Conservation (phyloP, 2,797 vertebrate genomes). For the Tiaroga cobitis region DNA sequence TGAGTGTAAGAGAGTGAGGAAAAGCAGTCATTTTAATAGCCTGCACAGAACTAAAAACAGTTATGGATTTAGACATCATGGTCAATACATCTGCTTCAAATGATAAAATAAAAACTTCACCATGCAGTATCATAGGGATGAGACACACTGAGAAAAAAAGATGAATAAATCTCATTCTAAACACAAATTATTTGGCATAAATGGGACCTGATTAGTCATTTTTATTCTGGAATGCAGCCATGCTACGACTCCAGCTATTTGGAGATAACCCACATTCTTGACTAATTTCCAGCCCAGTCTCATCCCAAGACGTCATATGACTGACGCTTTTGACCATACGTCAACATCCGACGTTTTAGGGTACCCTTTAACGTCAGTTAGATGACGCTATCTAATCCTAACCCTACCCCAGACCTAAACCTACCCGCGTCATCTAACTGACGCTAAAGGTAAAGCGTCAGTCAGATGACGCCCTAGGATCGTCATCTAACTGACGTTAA, state of each 20-base stretch:
- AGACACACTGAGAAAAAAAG: background rate
- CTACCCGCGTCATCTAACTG: too few species aligned
- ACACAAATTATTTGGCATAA: constrained; percentile 33
- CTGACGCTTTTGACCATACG: too few species aligned
- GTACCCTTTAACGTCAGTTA: too few species aligned
- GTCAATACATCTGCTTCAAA: constrained; percentile 26
- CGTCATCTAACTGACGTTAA: too few species aligned
- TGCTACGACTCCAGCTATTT: constrained; percentile 64
- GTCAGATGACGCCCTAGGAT: too few species aligned
- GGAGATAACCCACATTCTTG: constrained; percentile 66
- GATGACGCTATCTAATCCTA: too few species aligned
- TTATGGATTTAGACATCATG: constrained; percentile 26
- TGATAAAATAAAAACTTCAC: background rate
- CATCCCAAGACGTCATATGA: too few species aligned
- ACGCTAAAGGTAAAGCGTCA: too few species aligned
- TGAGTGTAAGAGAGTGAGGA: constrained; percentile 21
- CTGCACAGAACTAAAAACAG: constrained; percentile 4
- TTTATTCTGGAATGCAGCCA: constrained; percentile 36
- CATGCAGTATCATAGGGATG: background rate
- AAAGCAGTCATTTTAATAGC: constrained; percentile 38
- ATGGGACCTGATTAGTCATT: constrained; percentile 35
- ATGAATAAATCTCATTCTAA: constrained; percentile 39
- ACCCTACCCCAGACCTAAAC: too few species aligned
- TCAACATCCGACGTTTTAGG: too few species aligned
- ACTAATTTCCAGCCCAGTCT: too few species aligned